Evolutionary conservation across 2,888 invertebrate genomes (phyloP), one percentile per base, ranked within the genome.

Genomic region (Synanthedon formicaeformis): DNA sequence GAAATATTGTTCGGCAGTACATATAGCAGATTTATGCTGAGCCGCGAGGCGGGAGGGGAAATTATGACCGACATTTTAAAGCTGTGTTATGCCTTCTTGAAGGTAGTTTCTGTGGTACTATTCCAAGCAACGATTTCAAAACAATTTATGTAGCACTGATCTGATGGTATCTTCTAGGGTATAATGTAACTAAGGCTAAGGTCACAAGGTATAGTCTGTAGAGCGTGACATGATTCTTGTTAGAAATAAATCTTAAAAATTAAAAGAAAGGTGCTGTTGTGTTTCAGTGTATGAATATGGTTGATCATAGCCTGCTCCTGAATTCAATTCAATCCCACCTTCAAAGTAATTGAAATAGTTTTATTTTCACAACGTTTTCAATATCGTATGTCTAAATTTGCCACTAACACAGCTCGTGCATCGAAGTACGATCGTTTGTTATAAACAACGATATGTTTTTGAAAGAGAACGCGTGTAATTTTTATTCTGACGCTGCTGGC

Each of bases 11-110:
- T 59, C 63, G 57, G 59, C 67, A 64, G 73, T 71, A 72, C 72
- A 75, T 71, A 68, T 63, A 64, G 60, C 65, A 67, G 75, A 80
- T 81, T 81, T 81, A 81, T 79, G 76, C 74, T 62, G 60, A 65
- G 69, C 73, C 76, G 79, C 77, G 75, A 66, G 71, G 72, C 65
- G 62, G 61, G 60, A 60, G 55, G 54, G 60, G 66, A 73, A 81
- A 68, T 77, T 79, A 79, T 75, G 75, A 72, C 70, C 68, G 71
- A 71, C 62, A 69, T 75, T 78, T 69, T 62, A 67, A 66, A 64
- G 65, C 65, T 65, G 67, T 60, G 63, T 63, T 64, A 54, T 58
- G 59, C 61, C 55, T 53, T 50, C 27, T 27, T 51, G 51, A 34
- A 49, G 48, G 48, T 52, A 52, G 53, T 53, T 52, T 52, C 41